A percentile compares a stretch with the other conserved stretches of the same genome.
phyloP scores from a whole-genome alignment of 2,113 vertebrate species.

The Toxotes chatareus region DNA sequence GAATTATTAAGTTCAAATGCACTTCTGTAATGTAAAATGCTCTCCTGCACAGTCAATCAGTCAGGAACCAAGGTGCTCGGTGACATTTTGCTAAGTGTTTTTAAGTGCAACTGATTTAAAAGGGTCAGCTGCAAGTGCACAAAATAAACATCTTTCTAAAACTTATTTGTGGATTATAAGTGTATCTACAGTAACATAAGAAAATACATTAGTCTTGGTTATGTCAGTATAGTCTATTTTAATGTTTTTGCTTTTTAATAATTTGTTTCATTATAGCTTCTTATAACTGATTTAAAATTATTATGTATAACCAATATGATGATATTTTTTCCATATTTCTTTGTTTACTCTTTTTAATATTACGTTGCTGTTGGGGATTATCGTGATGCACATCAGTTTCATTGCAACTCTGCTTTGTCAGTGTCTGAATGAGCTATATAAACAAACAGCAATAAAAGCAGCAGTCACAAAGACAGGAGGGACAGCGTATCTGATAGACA shows the following conservation, averaged over 20 bases:
- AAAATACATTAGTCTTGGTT: background rate
- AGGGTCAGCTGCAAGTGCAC: conserved; percentile 32
- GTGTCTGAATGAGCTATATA: conserved; percentile 21
- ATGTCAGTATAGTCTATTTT: background rate
- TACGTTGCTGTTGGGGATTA: background rate
- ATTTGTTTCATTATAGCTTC: background rate
- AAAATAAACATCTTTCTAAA: background rate
- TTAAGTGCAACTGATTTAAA: conserved; percentile 49
- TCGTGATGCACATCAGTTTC: conserved; percentile 14
- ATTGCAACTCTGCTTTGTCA: conserved; percentile 21
- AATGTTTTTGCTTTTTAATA: background rate
- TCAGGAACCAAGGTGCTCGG: conserved; percentile 22
- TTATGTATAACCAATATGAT: background rate
- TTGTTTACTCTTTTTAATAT: background rate
- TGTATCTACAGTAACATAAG: background rate
- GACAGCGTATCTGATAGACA: conserved; percentile 16
- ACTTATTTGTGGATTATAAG: background rate
- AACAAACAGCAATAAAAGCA: conserved; percentile 54
- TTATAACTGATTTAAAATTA: background rate
- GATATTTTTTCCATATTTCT: background rate
- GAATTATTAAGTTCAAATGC: conserved; percentile 31
- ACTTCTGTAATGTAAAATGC: conserved; percentile 32
- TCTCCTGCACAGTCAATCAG: conserved; percentile 37
- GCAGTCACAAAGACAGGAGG: conserved; percentile 2
- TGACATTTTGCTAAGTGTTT: conserved; percentile 65